A percentile compares a stretch with the other conserved stretches of the same genome.
Evolutionary conservation across 2,113 vertebrate species (phyloP).

Genomic region (Chitala chitala): DNA sequence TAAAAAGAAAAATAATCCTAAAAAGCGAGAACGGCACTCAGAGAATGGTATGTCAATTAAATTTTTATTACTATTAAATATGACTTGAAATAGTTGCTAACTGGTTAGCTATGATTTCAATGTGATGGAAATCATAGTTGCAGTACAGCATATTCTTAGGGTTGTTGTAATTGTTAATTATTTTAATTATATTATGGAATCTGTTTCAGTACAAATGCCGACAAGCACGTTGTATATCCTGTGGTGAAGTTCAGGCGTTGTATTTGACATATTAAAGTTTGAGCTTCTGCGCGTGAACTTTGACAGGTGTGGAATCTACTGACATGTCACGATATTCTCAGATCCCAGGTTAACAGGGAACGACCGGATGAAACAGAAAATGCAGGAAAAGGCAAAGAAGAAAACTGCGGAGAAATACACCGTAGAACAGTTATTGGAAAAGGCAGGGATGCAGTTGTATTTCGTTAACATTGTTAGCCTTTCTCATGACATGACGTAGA

Average conservation of each 20-base stretch:
- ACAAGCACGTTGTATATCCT: too few species aligned
- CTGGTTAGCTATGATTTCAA: background rate
- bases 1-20: slow-evolving; percentile 65
- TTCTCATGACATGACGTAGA: background rate
- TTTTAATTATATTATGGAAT: background rate
- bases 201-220: background rate
- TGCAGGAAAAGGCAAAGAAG: slow-evolving; percentile 69
- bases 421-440: slow-evolving; percentile 62
- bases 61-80: background rate
- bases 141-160: too few species aligned
- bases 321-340: too few species aligned
- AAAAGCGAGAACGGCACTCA: slow-evolving; percentile 51
- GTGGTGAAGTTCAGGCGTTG: too few species aligned
- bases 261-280: too few species aligned
- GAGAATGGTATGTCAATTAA: slow-evolving; percentile 45
- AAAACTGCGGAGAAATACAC: slow-evolving; percentile 68
- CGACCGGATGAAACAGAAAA: slow-evolving; percentile 64
- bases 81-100: too few species aligned
- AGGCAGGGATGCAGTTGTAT: slow-evolving; percentile 44
- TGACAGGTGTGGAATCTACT: too few species aligned
- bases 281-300: too few species aligned
- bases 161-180: too few species aligned
- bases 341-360: slow-evolving; percentile 55
- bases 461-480: background rate
- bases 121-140: background rate